Evolutionary conservation across 2,888 invertebrate species (phyloP), one percentile per base, ranked within the genome.

Genomic region (Hirtodrosophila confusa): DNA sequence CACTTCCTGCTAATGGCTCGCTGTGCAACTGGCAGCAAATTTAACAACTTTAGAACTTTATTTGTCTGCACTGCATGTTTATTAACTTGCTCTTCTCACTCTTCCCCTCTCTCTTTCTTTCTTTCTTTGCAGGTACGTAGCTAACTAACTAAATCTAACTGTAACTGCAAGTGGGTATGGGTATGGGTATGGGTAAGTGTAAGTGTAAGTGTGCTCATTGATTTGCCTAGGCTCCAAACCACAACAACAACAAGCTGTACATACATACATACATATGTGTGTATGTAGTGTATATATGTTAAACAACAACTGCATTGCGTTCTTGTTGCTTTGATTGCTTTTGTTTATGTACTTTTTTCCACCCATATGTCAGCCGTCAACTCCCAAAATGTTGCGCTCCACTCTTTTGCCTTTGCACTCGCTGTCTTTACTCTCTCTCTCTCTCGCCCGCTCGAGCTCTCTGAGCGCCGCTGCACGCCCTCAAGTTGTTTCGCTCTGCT

Each of bases 141-240:
- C 43, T 37, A 49, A 54, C 27, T 48, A 50, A 43, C 4, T 17
- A 17, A 48, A 31, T 72, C 58, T 71, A 73, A 72, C 69, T 73
- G 69, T 73, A 72, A 74, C 66, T 75, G 61, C 54, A 45, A 60
- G 37, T 72, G 50, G 17, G 55, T 47, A 48, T 56, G 49, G 40
- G 55, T 47, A 48, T 56, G 49, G 40, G 57, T 53, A 47, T 40
- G 66, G 47, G 56, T 77, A 69, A 75, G 83, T 68, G 71, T 78
- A 76, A 73, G 66, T 74, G 58, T 68, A 68, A 84, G 85, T 71
- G 82, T 76, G 78, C 70, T 76, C 80, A 85, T 82, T 85, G 85
- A 80, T 85, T 85, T 85, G 76, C 67, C 57, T 75, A 74, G 71
- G 64, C 67, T 60, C 39, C 17, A 48, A 53, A 17, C 51, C 39